Evolutionary conservation across 2,113 vertebrate species (phyloP).

Genomic region (Pampusana beccarii): DNA sequence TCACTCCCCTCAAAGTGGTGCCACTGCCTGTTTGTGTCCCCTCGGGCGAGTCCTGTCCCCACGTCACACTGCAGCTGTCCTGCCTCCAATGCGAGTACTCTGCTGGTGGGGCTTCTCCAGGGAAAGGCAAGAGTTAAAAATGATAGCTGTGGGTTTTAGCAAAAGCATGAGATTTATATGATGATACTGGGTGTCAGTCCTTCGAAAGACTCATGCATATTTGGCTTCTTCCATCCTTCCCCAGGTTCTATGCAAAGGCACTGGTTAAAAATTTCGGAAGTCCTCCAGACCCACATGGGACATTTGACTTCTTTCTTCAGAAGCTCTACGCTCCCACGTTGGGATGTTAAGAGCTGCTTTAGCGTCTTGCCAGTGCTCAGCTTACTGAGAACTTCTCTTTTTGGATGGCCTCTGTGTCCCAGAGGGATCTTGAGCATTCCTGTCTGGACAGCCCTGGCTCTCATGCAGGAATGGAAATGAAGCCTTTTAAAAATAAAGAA

Average conservation of each 20-base stretch:
- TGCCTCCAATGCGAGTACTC: not conserved
- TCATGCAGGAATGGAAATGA: not conserved
- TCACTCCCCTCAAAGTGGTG: not conserved
- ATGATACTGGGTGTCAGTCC: not conserved
- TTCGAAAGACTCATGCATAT: not conserved
- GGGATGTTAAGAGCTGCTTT: not conserved
- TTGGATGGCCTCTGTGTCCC: not conserved
- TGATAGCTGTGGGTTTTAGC: not conserved
- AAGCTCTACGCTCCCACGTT: not conserved
- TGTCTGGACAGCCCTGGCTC: slow-evolving; percentile 17
- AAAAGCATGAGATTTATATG: not conserved
- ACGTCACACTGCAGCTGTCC: not conserved
- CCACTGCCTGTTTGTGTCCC: not conserved
- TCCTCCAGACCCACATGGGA: not conserved
- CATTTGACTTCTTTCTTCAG: not conserved
- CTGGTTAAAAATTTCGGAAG: not conserved
- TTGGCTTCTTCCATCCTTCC: not conserved
- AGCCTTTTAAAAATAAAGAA: not conserved
- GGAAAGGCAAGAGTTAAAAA: not conserved
- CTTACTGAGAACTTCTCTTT: slow-evolving; percentile 17
- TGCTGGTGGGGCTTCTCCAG: not conserved
- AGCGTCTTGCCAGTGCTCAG: not conserved
- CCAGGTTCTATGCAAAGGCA: not conserved
- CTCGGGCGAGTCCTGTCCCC: not conserved
- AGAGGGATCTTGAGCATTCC: not conserved